Evolutionary conservation across 2,888 invertebrate species (phyloP), one percentile per base, ranked within the genome.

Genomic region (Papilio elwesi): DNA sequence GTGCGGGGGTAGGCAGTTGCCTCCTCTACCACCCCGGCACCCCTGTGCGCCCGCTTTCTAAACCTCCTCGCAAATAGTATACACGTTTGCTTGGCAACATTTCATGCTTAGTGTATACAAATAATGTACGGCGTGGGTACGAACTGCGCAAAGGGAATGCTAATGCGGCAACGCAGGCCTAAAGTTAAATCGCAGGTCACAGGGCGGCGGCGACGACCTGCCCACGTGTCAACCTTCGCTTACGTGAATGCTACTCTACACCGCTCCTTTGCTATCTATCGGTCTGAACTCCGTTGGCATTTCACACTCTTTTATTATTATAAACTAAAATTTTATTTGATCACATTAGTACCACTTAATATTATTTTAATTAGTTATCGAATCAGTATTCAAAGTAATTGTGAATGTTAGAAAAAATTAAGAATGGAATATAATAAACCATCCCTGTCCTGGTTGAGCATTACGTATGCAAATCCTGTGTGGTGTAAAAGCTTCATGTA

Each of bases 91-190:
- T 93, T 91, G 92, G 91, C 91, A 91, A 93, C 92, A 93, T 92
- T 92, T 93, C 93, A 93, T 92, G 91, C 93, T 93, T 93, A 93
- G 90, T 90, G 90, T 92, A 90, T 91, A 92, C 92, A 93, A 93
- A 92, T 93, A 92, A 91, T 91, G 91, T 90, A 89, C 87, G 88
- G 88, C 83, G 82, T 85, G 83, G 88, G 86, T 89, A 89, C 89
- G 87, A 90, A 90, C 90, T 87, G 87, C 85, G 89, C 87, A 90
- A 90, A 91, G 90, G 88, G 90, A 91, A 92, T 90, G 88, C 87
- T 87, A 87, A 87, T 89, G 86, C 84, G 85, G 84, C 81, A 77
- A 83, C 80, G 83, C 81, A 81, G 79, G 82, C 83, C 82, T 80
- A 83, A 84, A 83, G 81, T 86, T 84, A 86, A 89, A 89, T 70